Conservation (phyloP, 30 jellyfish, hydroid and myxozoan species). For the Chironex yamaguchii region DNA sequence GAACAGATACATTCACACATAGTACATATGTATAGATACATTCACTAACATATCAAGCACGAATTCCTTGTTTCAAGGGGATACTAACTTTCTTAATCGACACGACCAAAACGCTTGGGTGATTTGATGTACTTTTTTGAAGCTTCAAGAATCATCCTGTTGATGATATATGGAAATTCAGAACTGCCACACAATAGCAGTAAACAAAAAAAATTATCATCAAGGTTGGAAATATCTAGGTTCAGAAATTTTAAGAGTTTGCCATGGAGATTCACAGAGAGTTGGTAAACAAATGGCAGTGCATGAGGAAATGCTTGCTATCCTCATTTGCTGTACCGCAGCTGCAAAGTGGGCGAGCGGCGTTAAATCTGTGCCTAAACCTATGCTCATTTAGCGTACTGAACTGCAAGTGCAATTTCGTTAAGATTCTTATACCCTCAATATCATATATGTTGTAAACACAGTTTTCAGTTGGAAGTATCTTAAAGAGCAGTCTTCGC, state of each 20-base stretch:
- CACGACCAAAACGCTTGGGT: conserved; percentile 26
- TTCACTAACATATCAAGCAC: conserved; percentile 21
- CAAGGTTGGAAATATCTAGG: conserved; percentile 35
- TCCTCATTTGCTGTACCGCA: conserved; percentile 54
- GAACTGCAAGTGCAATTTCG: conserved; percentile 27
- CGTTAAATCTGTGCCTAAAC: conserved; percentile 1
- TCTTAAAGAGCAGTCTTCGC: background rate
- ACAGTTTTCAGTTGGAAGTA: conserved; percentile 5
- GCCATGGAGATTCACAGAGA: conserved; percentile 13
- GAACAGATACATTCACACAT: conserved; percentile 22
- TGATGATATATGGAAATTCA: conserved; percentile 40
- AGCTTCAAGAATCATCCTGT: conserved; percentile 29
- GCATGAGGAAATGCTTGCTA: conserved; percentile 54
- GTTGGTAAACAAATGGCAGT: conserved; percentile 33
- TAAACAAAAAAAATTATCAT: background rate
- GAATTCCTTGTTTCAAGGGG: conserved; percentile 4
- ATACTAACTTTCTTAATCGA: conserved; percentile 12
- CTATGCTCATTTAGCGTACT: conserved; percentile 3
- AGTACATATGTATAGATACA: conserved; percentile 4
- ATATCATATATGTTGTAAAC: conserved; percentile 20
- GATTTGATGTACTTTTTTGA: conserved; percentile 11
- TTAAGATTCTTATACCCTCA: conserved; percentile 30
- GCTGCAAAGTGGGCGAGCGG: conserved; percentile 21
- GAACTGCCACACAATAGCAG: conserved; percentile 6
- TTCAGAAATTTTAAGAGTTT: conserved; percentile 2